phyloP scores from a whole-genome alignment of 2,113 vertebrate species.

The Periophthalmus modestus region DNA sequence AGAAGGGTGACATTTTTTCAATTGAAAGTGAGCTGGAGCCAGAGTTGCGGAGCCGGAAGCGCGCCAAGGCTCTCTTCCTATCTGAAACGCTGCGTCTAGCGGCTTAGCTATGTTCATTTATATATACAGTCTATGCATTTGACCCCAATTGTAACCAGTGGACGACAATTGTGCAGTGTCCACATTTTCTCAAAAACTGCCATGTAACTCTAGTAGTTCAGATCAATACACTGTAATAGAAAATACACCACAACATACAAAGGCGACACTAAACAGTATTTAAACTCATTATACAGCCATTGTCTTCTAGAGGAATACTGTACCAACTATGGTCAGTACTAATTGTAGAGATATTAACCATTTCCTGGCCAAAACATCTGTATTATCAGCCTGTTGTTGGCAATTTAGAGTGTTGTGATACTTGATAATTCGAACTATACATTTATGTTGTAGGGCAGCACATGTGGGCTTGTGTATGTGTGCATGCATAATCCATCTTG shows the following conservation, averaged over 20 bases:
- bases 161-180: too few relatives aligned
- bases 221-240: background rate
- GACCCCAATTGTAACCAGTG: too few relatives aligned
- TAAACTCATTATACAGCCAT: background rate
- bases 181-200: too few relatives aligned
- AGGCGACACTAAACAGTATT: background rate
- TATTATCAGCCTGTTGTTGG: background rate
- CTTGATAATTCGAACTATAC: constrained; percentile 27
- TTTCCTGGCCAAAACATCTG: background rate
- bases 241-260: background rate
- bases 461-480: background rate
- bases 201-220: background rate
- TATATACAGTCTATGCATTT: too few relatives aligned
- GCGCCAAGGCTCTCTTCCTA: too few relatives aligned
- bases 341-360: background rate
- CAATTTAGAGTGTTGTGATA: background rate
- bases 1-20: too few relatives aligned
- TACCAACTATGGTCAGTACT: too few relatives aligned
- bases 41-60: too few relatives aligned
- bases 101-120: too few relatives aligned
- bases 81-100: too few relatives aligned
- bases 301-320: background rate
- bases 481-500: constrained; percentile 24
- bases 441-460: constrained; percentile 27
- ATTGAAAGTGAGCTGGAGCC: too few relatives aligned